Base-by-base conservation (phyloP, 1,140 invertebrate genomes). In the Penaeus chinensis region DNA sequence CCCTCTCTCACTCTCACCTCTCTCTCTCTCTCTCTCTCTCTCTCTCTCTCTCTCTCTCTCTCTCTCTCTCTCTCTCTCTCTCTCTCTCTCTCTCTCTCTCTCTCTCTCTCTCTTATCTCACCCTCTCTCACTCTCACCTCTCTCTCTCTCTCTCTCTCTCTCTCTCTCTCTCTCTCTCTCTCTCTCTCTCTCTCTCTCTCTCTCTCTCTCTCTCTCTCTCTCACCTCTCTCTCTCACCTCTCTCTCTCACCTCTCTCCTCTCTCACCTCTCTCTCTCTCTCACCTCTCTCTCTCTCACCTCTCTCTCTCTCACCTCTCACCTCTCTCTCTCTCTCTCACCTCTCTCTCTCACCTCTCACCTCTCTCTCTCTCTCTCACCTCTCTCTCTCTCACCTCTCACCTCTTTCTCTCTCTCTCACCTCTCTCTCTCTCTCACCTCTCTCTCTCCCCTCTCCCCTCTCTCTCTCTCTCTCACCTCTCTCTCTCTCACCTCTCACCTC, bases 21-120 rank as follows among this genome's bases (percentile, higher is more conserved):
- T 79, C 47, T 79, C 47, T 37, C 47, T 54, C 13, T 37, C 60
- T 27, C 47, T 20, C 42, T 80, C 78, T 80, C 60, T 42, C 78
- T 60, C 42, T 80, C 78, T 60, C 22, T 80, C 60, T 80, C 20
- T 60, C 20, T 80, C 47, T 80, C 47, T 54, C 66, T 69, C 78
- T 54, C 42, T 80, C 78, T 79, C 77, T 24, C 24, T 47, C 19
- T 47, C 8, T 54, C 60, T 79, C 60, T 54, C 42, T 22, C 37
- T 47, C 54, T 79, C 77, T 54, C 18, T 22, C 24, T 79, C 2
- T 42, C 42, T 47, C 77, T 79, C 54, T 61, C 24, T 20, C 32
- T 20, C 42, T n/a, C 20, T 16, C 54, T 42, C 20, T 19, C 77
- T 47, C 77, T 20, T 19, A 2, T 18, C 24, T 22, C 19, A 3